Evolutionary conservation across 2,113 vertebrate genomes (phyloP).

Genomic region (Stegostoma tigrinum): DNA sequence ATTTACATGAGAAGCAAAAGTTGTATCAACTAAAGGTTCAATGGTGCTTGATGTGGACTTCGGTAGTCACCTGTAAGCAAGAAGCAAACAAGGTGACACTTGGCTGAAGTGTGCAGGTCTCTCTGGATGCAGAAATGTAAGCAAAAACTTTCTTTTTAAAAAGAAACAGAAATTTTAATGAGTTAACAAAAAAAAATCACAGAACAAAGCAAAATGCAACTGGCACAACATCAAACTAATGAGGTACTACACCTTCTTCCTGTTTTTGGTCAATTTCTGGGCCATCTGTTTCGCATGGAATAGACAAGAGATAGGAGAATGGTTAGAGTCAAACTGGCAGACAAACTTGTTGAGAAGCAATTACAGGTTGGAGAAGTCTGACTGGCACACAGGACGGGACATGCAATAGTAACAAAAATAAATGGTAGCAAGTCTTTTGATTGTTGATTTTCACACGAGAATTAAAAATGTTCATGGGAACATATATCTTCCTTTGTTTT

Average conservation of each 20-base stretch:
- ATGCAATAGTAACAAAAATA: not conserved
- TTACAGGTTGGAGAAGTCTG: conserved; percentile 41
- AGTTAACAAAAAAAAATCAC: conserved; percentile 42
- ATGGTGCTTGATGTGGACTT: no score
- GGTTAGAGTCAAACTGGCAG: conserved; percentile 66
- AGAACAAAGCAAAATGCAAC: conserved; percentile 43
- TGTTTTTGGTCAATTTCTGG: conserved; percentile 98
- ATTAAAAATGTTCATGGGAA: not conserved
- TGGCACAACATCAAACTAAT: conserved; percentile 61
- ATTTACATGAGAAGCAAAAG: conserved; percentile 47
- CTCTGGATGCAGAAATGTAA: conserved; percentile 80
- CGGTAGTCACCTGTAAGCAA: not conserved
- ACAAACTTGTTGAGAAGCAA: conserved; percentile 52
- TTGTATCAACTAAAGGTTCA: not conserved
- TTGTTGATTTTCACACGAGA: not conserved
- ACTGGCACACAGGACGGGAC: not conserved
- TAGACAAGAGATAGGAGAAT: conserved; percentile 81
- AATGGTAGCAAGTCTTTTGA: not conserved
- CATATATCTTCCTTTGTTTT: no score
- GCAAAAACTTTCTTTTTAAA: conserved; percentile 41
- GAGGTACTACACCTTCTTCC: conserved; percentile 95
- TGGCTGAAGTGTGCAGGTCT: conserved; percentile 40
- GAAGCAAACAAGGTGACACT: not conserved
- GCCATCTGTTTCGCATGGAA: conserved; percentile 94
- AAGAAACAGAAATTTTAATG: conserved; percentile 47